Evolutionary conservation across 2,797 vertebrate species (phyloP).

Genomic region (Euthynnus affinis): DNA sequence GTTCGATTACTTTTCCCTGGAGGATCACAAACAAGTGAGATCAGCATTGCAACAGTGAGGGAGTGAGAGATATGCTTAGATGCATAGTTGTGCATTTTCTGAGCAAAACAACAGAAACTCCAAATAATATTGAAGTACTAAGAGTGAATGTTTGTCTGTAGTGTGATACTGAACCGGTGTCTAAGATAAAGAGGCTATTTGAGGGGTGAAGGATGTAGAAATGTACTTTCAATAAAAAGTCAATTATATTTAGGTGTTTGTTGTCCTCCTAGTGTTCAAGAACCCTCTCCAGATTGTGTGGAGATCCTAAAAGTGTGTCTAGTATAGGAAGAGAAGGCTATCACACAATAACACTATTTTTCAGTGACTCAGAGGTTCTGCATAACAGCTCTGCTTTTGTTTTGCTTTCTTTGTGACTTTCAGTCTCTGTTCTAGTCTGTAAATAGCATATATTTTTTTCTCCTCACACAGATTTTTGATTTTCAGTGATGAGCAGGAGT

Average conservation of each 20-base stretch:
- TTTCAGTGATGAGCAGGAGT: neutral
- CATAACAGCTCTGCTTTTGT: neutral
- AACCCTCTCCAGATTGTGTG: neutral
- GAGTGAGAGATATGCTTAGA: neutral
- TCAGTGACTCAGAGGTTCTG: neutral
- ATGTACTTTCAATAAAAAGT: neutral
- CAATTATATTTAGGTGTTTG: neutral
- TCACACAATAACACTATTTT: neutral
- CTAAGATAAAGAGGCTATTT: neutral
- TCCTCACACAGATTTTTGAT: neutral
- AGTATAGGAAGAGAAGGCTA: too few relatives aligned
- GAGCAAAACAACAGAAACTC: slow-evolving; percentile 15
- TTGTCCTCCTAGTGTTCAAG: neutral
- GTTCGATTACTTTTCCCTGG: slow-evolving; percentile 98
- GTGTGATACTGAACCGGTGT: neutral
- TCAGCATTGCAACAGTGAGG: slow-evolving; percentile 40
- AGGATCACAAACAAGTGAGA: slow-evolving; percentile 41
- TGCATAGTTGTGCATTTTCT: slow-evolving; percentile 14
- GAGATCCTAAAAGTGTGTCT: too few relatives aligned
- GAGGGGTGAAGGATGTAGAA: neutral
- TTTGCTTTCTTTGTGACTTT: neutral
- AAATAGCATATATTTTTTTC: neutral
- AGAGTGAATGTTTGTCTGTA: neutral
- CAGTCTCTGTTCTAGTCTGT: neutral
- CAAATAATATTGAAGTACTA: neutral